Conservation (phyloP, 2,888 invertebrate genomes). For the Blastobasis lacticolella region DNA sequence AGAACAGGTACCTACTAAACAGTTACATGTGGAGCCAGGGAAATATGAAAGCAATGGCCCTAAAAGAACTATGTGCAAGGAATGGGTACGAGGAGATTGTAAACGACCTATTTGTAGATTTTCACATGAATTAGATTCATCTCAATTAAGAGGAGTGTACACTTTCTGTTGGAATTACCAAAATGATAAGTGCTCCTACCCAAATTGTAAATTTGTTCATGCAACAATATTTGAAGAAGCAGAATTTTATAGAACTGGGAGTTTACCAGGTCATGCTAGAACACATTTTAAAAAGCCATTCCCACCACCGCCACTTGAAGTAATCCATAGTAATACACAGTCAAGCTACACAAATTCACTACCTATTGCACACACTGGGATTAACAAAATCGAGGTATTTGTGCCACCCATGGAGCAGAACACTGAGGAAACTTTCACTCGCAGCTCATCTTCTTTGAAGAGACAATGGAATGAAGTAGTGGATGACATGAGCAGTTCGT, state of each 20-base stretch:
- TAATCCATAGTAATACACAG: neutral
- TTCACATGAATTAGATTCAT: slow-evolving; percentile 37
- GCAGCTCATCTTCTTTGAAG: no score
- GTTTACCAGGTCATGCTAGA: slow-evolving; percentile 36
- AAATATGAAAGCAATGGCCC: neutral
- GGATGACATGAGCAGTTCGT: slow-evolving; percentile 15
- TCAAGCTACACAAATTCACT: slow-evolving; percentile 9
- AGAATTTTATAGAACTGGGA: slow-evolving; percentile 39
- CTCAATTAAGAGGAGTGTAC: slow-evolving; percentile 38
- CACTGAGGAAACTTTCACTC: no score
- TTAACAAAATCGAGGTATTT: no score
- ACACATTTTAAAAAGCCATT: slow-evolving; percentile 36
- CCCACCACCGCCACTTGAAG: slow-evolving; percentile 25
- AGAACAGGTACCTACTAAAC: neutral
- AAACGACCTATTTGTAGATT: slow-evolving; percentile 35
- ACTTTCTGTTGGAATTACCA: slow-evolving; percentile 53
- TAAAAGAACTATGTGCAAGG: slow-evolving; percentile 35
- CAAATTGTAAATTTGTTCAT: slow-evolving; percentile 49
- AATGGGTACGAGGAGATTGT: slow-evolving; percentile 46
- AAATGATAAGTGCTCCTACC: slow-evolving; percentile 33
- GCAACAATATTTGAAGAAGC: slow-evolving; percentile 52
- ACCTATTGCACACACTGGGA: slow-evolving; percentile 8
- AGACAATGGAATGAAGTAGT: no score
- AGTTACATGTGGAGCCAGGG: neutral
- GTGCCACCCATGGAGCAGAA: no score